These are phyloP conservation scores for Cryptotermes secundus DNA, from an alignment of 1,140 invertebrate species.

Conservation along the genomic window DNA sequence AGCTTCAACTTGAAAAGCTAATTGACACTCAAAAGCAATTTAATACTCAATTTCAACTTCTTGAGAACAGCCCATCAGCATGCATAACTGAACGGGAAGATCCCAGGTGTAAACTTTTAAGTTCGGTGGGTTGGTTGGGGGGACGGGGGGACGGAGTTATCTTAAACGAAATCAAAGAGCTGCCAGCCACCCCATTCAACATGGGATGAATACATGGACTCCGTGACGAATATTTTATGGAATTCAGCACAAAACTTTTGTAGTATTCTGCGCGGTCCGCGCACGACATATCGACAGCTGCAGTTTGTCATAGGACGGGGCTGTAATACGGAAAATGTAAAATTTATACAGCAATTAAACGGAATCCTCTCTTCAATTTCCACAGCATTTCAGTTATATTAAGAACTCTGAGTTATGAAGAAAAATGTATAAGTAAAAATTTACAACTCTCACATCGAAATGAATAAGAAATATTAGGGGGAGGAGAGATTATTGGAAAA, in stretches of 20 bases:
- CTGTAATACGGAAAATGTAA: no score
- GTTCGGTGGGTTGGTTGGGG: background rate
- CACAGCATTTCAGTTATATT: no score
- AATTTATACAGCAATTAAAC: no score
- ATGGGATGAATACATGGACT: background rate
- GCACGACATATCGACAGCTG: no score
- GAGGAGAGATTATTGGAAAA: no score
- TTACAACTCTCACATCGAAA: no score
- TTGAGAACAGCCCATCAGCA: background rate
- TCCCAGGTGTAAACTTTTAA: background rate
- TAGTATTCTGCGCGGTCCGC: background rate
- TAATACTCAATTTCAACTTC: slow-evolving; percentile 1
- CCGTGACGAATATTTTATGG: background rate
- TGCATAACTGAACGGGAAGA: background rate
- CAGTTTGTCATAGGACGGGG: no score
- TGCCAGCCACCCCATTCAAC: background rate
- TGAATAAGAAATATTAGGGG: no score
- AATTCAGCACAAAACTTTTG: background rate
- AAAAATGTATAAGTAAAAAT: no score
- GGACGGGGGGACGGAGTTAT: background rate
- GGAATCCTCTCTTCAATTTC: no score
- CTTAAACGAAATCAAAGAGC: background rate
- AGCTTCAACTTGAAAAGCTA: background rate
- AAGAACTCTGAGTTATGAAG: no score
- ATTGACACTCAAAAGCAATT: slow-evolving; percentile 19